Evolutionary conservation across 1,140 invertebrate species (phyloP), one percentile per base, ranked within the genome.

Genomic region (Drosophila sturtevanti): DNA sequence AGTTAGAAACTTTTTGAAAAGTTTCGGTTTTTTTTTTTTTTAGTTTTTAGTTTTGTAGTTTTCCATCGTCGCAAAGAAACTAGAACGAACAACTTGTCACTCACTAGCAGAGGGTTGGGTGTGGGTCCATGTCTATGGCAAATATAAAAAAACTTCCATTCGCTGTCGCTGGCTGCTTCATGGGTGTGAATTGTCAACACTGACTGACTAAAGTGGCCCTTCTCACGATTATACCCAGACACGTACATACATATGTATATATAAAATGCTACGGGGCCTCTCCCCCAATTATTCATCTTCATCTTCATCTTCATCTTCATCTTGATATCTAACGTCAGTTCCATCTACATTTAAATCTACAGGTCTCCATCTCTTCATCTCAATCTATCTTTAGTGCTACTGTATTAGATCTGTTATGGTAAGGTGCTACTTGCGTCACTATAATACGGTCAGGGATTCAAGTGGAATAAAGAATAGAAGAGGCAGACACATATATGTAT

Each of bases 401-500:
- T 48, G 38, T 41, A n/a, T 38, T n/a, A 7, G 16, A 38, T 63
- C 71, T 60, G 38, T 9, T 11, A 66, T 72, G 21, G 66, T 35
- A 27, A 67, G 54, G 51, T 77, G 77, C 61, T 62, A 86, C 74
- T 85, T 85, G 81, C 81, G 81, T 85, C 81, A 85, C 64, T 65
- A n/a, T 38, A 7, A 14, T 6, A 24, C 58, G 21, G 16, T 22
- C 63, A 22, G 59, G 41, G 16, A 48, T 48, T 21, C 5, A 18
- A 21, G 41, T 21, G 41, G 10, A 21, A 11, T 18, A 11, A 9
- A 31, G 27, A 31, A 31, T 31, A 31, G 3, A 31, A 7, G 27
- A 6, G 27, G 27, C 27, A 48, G 9, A 48, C 16, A 48, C 41
- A 48, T 48, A n/a, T n/a, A n/a, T n/a, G n/a, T n/a, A n/a, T n/a